Base-by-base conservation (phyloP, 2,888 invertebrate species). In the Alloscopus bannaensis region DNA sequence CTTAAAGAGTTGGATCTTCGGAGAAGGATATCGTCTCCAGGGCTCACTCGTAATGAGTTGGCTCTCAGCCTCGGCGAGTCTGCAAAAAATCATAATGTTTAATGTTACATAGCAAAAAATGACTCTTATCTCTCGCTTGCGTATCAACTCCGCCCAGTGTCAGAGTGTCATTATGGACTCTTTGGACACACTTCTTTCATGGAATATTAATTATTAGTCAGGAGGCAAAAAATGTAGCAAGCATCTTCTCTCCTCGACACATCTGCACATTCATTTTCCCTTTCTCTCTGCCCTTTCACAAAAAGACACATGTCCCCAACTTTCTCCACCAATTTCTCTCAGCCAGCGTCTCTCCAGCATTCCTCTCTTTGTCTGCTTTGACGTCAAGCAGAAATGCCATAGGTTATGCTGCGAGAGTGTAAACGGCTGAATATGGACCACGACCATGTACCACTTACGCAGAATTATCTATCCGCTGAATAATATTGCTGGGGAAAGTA, bases 1-100 rank as follows among this genome's bases (percentile, higher is more conserved):
- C 95, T 91, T 80, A 95, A 89, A 6, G 95, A 95, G 87, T 94
- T 95, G 59, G 95, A 95, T 78, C 95, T 91, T 71, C 95, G 90
- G 80, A 95, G 89, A 47, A 95, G 89, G 84, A 95, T 94, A 87
- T 96, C 96, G 87, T 95, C 96, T 2, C 65, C 73, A 29, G 84
- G 84, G 29, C 75, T 72, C 6, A 96, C 94, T 85, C 95, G 91
- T 82, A 96, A 91, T 55, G 95, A 95, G 89, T 95, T 95, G 76
- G 95, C 95, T 86, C 95, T 64, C 36, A 84, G 81, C 36, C 85
- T 52, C 13, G 85, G 85, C 3, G 85, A 85, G 62, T 85, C 85
- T 69, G 81, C n/a, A 72, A 64, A 60, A 24, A n/a, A 45, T 20
- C 4, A 40, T 24, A 59, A 70, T 42, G 28, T 16, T 28, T 28